Conservation (phyloP, 2,888 invertebrate genomes). For the Crioceris asparagi region DNA sequence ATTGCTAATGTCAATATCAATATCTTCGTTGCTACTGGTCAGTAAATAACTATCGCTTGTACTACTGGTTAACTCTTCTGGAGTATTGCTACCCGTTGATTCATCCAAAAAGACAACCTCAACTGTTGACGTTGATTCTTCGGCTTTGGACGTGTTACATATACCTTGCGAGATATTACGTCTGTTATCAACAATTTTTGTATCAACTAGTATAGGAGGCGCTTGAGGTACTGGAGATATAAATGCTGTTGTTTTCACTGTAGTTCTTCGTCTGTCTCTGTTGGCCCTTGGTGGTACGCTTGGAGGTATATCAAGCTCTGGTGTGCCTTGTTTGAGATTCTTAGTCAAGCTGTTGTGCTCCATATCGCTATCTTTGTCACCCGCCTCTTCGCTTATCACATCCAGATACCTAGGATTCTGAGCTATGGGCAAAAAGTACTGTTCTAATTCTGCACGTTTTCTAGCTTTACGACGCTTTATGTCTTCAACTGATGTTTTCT, state of each 20-base stretch:
- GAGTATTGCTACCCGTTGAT: slow-evolving; percentile 14
- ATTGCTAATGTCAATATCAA: slow-evolving; percentile 2
- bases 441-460: slow-evolving; percentile 45
- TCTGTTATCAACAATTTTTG: slow-evolving; percentile 40
- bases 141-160: slow-evolving; percentile 37
- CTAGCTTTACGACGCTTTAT: slow-evolving; percentile 40
- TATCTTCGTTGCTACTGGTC: slow-evolving; percentile 12
- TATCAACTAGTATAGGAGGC: slow-evolving; percentile 43
- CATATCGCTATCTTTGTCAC: slow-evolving; percentile 48
- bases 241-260: slow-evolving; percentile 8
- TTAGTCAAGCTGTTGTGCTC: slow-evolving; percentile 27
- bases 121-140: slow-evolving; percentile 37
- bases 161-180: slow-evolving; percentile 41
- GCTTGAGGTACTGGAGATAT: slow-evolving; percentile 16
- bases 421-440: slow-evolving; percentile 46
- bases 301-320: slow-evolving; percentile 21
- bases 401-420: slow-evolving; percentile 59
- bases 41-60: slow-evolving; percentile 14
- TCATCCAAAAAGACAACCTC: slow-evolving; percentile 57
- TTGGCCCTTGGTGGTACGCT: slow-evolving; percentile 12
- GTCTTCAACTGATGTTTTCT: slow-evolving; percentile 14
- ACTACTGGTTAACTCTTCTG: slow-evolving; percentile 13
- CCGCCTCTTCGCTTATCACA: slow-evolving; percentile 68
- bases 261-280: slow-evolving; percentile 7
- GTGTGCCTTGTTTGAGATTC: slow-evolving; percentile 26